Evolutionary conservation across 2,113 vertebrate species (phyloP).

Genomic region (Perca fluviatilis): DNA sequence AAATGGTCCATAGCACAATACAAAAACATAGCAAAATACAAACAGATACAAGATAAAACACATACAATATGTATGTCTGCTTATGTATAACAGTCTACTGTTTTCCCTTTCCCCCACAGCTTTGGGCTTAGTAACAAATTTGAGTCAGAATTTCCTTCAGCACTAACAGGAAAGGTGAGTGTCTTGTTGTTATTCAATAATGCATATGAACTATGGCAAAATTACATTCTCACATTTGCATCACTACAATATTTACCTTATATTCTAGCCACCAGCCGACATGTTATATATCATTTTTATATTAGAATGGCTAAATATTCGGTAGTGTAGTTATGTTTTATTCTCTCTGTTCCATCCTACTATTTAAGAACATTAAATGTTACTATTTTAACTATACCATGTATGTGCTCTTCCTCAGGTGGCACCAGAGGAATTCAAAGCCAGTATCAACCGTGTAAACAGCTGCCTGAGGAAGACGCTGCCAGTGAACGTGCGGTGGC

Average conservation of each 20-base stretch:
- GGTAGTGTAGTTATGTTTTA: neutral
- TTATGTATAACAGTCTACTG: neutral
- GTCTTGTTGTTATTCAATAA: neutral
- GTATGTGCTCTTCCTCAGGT: conserved; percentile 82
- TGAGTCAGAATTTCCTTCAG: conserved; percentile 98
- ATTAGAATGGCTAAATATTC: neutral
- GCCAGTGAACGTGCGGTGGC: conserved; percentile 97
- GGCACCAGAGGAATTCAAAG: conserved; percentile 98
- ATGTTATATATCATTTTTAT: neutral
- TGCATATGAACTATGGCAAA: neutral
- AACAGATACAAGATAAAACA: too few relatives aligned
- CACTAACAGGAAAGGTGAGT: conserved; percentile 98
- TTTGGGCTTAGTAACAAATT: conserved; percentile 99
- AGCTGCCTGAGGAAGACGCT: conserved; percentile 97
- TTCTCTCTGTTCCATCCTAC: neutral
- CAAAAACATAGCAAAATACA: too few relatives aligned
- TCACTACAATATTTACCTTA: neutral
- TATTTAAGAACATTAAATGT: neutral
- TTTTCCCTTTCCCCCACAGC: conserved; percentile 73
- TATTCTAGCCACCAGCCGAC: neutral
- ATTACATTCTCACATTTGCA: neutral
- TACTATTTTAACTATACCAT: neutral
- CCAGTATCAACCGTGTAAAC: conserved; percentile 97
- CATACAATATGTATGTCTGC: too few relatives aligned
- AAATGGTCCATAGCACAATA: too few relatives aligned